A percentile compares a stretch with the other conserved stretches of the same genome.
phyloP scores from a whole-genome alignment of 2,113 vertebrate species.

The Cnemophilus loriae region DNA sequence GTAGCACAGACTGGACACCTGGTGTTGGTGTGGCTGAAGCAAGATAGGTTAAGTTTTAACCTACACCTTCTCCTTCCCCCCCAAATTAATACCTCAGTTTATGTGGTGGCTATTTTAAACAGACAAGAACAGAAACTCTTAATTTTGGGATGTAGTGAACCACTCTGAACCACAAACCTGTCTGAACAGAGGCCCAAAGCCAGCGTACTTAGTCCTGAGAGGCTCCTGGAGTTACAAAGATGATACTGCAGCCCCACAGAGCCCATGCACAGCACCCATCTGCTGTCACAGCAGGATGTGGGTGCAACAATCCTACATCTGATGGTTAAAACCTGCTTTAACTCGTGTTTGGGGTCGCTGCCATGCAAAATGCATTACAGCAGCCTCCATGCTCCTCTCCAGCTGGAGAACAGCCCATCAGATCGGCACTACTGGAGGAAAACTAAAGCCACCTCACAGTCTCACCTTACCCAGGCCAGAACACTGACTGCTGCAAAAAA shows the following conservation, averaged over 20 bases:
- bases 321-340: not conserved
- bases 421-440: not conserved
- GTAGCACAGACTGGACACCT: not conserved
- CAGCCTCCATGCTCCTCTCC: not conserved
- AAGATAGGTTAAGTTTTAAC: not conserved
- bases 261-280: not conserved
- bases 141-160: not conserved
- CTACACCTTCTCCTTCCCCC: accelerated
- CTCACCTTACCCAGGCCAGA: slow-evolving; percentile 8
- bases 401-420: slow-evolving; percentile 31
- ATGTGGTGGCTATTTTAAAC: not conserved
- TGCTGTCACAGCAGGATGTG: not conserved
- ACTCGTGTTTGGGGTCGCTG: not conserved
- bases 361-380: slow-evolving; percentile 1
- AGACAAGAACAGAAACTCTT: not conserved
- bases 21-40: not conserved
- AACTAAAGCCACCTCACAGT: not conserved
- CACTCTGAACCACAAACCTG: not conserved
- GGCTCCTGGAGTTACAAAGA: not conserved
- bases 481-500: slow-evolving; percentile 25
- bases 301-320: not conserved
- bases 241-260: not conserved
- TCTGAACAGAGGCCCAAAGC: not conserved
- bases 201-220: not conserved
- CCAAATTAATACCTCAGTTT: not conserved